phyloP scores from a whole-genome alignment of 2,797 vertebrate species.

The Fistularia tabacaria region DNA sequence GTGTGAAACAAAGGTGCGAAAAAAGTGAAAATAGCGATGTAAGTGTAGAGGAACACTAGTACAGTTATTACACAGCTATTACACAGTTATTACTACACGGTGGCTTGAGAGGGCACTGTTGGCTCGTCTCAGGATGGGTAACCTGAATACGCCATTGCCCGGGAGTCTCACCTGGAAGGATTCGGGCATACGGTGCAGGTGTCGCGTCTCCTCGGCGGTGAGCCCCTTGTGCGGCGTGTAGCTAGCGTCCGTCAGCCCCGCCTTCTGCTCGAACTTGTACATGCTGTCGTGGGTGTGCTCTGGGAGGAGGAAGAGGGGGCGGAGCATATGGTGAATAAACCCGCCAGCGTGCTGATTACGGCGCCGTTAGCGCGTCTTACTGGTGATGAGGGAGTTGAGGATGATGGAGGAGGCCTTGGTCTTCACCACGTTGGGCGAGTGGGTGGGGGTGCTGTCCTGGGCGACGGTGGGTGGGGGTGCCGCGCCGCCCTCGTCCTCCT shows the following conservation, averaged over 20 bases:
- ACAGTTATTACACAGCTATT: too few species aligned
- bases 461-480: slow-evolving; percentile 8
- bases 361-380: slow-evolving; percentile 67
- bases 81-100: too few species aligned
- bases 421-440: slow-evolving; percentile 62
- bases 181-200: slow-evolving; percentile 86
- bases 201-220: slow-evolving; percentile 88
- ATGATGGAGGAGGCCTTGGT: slow-evolving; percentile 78
- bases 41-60: too few species aligned
- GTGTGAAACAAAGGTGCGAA: too few species aligned
- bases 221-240: slow-evolving; percentile 97
- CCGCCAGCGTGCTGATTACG: background rate
- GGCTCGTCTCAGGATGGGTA: too few species aligned
- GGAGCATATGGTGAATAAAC: too few species aligned
- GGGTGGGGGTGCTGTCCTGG: slow-evolving; percentile 29
- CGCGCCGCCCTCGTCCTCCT: slow-evolving; percentile 59
- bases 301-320: slow-evolving; percentile 39
- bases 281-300: slow-evolving; percentile 95
- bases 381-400: slow-evolving; percentile 91
- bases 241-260: slow-evolving; percentile 85
- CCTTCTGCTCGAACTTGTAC: slow-evolving; percentile 90
- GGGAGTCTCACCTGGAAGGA: slow-evolving; percentile 80
- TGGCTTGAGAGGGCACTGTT: too few species aligned
- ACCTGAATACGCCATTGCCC: too few species aligned
- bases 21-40: too few species aligned